Evolutionary conservation across 1,140 invertebrate genomes (phyloP).

Genomic region (Himalopsyche phryganea): DNA sequence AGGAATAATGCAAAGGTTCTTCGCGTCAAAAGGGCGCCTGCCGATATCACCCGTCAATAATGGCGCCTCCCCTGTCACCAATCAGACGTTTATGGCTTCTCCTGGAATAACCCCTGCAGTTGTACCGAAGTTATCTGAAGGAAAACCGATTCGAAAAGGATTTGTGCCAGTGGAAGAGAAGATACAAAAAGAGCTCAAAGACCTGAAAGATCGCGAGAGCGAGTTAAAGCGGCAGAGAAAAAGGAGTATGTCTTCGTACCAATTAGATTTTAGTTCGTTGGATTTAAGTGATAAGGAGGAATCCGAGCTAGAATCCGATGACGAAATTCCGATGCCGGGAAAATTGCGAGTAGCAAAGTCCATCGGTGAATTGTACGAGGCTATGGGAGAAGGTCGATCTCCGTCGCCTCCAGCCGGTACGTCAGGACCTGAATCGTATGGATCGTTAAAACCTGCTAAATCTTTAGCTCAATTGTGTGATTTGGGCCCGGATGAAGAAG

Average conservation of each 20-base stretch:
- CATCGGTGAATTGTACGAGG: conserved; percentile 55
- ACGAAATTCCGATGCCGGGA: conserved; percentile 54
- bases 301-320: conserved; percentile 51
- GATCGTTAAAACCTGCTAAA: conserved; percentile 56
- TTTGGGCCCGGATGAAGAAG: conserved; percentile 52
- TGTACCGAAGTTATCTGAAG: conserved; percentile 51
- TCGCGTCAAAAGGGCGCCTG: conserved; percentile 67
- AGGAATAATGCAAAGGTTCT: conserved; percentile 74
- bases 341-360: conserved; percentile 56
- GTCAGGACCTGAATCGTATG: conserved; percentile 46
- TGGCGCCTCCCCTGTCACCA: conserved; percentile 30
- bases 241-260: conserved; percentile 49
- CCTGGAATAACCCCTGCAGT: conserved; percentile 40
- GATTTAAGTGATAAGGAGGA: conserved; percentile 51
- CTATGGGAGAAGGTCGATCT: conserved; percentile 44
- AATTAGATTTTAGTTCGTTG: conserved; percentile 38
- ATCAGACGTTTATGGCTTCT: conserved; percentile 37
- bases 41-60: conserved; percentile 40
- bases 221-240: conserved; percentile 64
- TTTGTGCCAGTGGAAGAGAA: conserved; percentile 72
- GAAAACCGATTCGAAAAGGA: conserved; percentile 59
- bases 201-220: conserved; percentile 69
- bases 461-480: conserved; percentile 58
- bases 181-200: conserved; percentile 72
- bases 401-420: conserved; percentile 46